Evolutionary conservation across 2,113 vertebrate species (phyloP).

Genomic region (Actenoides lindsayi): DNA sequence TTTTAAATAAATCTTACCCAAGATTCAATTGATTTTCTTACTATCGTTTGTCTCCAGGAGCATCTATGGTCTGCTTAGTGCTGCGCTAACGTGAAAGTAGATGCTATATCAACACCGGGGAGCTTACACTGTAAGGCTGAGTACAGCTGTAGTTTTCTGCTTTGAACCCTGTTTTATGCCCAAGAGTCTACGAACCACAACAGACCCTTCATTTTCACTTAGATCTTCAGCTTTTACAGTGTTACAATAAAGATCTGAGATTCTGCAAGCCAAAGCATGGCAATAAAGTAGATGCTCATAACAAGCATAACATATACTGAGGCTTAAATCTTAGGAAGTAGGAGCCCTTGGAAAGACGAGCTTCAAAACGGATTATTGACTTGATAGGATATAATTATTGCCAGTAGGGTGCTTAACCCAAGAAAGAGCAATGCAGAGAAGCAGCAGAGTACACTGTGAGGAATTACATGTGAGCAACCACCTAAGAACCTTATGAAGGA

Average conservation of each 20-base stretch:
- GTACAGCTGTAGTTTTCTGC: neutral
- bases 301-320: neutral
- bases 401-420: neutral
- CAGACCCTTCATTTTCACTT: neutral
- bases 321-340: neutral
- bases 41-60: neutral
- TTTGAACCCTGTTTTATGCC: neutral
- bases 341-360: neutral
- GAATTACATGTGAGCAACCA: neutral
- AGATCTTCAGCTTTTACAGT: neutral
- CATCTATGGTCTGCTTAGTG: neutral
- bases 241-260: neutral
- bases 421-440: neutral
- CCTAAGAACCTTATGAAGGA: neutral
- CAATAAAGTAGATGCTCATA: neutral
- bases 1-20: neutral
- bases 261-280: neutral
- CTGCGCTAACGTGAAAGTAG: neutral
- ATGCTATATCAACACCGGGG: rapidly evolving
- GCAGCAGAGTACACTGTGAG: neutral
- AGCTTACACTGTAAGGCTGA: neutral
- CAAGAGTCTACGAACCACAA: neutral
- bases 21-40: neutral
- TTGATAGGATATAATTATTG: neutral
- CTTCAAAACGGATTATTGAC: neutral